Evolutionary conservation across 92 coral and sea anemone genomes (phyloP).

Genomic region (Virgularia gustaviana): DNA sequence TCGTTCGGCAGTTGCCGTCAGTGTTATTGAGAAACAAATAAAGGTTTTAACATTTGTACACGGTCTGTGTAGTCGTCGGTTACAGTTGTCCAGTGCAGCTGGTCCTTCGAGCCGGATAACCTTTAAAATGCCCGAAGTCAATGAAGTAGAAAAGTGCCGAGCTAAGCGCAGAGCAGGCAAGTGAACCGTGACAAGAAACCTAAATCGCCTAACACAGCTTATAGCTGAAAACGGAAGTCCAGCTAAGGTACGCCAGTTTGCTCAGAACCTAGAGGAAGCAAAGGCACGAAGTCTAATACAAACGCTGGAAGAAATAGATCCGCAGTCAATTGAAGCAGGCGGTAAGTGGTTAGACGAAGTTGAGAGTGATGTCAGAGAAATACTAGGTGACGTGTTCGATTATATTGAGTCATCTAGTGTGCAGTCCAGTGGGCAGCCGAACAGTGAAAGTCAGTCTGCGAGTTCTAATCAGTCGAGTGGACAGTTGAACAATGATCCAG

Average conservation of each 20-base stretch:
- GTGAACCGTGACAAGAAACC: too few relatives aligned
- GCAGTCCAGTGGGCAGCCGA: neutral
- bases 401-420: neutral
- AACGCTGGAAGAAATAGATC: neutral
- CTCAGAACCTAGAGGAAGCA: neutral
- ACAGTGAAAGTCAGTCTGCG: neutral
- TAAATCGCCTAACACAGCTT: too few relatives aligned
- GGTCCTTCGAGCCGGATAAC: too few relatives aligned
- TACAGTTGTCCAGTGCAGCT: neutral
- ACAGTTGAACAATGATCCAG: too few relatives aligned
- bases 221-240: too few relatives aligned
- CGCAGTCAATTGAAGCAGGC: neutral
- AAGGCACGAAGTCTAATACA: neutral
- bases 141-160: too few relatives aligned
- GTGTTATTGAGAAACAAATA: too few relatives aligned
- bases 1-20: too few relatives aligned
- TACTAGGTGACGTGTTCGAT: slow-evolving; percentile 31
- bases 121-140: too few relatives aligned
- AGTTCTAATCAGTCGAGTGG: neutral
- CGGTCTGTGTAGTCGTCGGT: too few relatives aligned
- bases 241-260: neutral
- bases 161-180: too few relatives aligned
- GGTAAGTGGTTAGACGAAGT: slow-evolving; percentile 1
- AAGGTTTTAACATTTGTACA: too few relatives aligned
- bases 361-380: slow-evolving; percentile 26